phyloP scores from a whole-genome alignment of 2,888 invertebrate species.

The Lithophane semibrunnea region DNA sequence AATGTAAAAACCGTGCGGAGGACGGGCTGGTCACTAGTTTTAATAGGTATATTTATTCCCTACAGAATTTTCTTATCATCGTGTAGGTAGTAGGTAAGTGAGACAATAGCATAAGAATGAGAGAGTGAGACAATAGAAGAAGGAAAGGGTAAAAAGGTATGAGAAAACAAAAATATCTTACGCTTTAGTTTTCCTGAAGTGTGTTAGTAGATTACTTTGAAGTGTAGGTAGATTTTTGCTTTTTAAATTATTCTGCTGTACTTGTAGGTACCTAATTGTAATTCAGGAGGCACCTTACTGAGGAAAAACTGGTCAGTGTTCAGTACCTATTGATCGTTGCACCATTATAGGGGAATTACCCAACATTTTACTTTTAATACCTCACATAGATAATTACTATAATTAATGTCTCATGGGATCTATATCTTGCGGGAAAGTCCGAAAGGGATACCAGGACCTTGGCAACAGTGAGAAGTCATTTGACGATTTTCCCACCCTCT shows the following conservation, averaged over 20 bases:
- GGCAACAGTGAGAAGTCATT: too few relatives aligned
- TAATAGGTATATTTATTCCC: not conserved
- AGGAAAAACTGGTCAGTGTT: not conserved
- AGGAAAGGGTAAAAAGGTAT: conserved; percentile 32
- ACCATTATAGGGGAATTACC: not conserved
- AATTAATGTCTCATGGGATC: not conserved
- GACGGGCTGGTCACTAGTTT: not conserved
- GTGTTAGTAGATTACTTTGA: conserved; percentile 26
- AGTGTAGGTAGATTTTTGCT: not conserved
- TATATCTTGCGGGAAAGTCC: too few relatives aligned
- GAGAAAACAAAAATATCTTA: conserved; percentile 35
- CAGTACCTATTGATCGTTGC: not conserved
- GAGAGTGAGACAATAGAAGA: conserved; percentile 15
- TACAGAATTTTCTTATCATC: not conserved
- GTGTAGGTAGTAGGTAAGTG: not conserved
- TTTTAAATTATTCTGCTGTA: not conserved
- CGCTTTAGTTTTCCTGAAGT: conserved; percentile 18
- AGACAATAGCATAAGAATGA: conserved; percentile 32
- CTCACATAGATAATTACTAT: not conserved
- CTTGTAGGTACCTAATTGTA: not conserved
- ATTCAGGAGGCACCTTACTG: not conserved
- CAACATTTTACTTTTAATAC: too few relatives aligned
- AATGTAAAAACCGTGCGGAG: not conserved
- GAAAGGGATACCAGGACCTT: too few relatives aligned
- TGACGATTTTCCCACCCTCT: too few relatives aligned